Conservation (phyloP, 1,140 invertebrate genomes). For the Trichonephila clavipes region DNA sequence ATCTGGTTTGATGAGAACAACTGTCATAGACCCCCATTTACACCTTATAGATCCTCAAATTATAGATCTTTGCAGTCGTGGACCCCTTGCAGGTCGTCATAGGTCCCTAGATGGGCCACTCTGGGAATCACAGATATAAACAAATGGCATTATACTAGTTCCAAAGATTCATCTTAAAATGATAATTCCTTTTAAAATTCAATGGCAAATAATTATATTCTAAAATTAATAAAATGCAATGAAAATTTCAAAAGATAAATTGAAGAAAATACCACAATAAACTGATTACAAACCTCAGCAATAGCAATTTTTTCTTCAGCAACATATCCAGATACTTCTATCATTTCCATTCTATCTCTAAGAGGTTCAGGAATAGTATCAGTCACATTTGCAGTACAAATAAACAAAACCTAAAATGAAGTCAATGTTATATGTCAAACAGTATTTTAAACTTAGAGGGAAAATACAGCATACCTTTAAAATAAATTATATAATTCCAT, state of each 20-base stretch:
- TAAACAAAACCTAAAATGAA: conserved; percentile 88
- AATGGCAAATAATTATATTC: not conserved
- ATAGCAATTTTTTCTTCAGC: conserved; percentile 99
- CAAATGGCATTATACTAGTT: no score
- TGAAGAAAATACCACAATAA: not conserved
- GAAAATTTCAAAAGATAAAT: not conserved
- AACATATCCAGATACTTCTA: conserved; percentile 99
- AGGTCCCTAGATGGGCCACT: no score
- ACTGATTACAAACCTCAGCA: conserved; percentile 84
- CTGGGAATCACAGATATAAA: no score
- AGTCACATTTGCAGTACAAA: conserved; percentile 98
- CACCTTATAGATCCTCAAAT: no score
- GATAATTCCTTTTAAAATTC: not conserved
- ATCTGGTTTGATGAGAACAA: no score
- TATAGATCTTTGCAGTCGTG: no score
- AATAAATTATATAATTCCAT: no score
- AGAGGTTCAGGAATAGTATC: conserved; percentile 98
- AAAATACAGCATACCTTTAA: no score
- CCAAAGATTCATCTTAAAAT: no score
- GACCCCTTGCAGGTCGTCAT: no score
- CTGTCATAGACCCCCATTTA: no score
- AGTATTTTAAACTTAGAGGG: not conserved
- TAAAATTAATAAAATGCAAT: not conserved
- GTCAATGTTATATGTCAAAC: not conserved
- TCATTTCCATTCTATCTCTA: conserved; percentile 99